Percentiles rank a stretch among this genome's conserved stretches.
These are phyloP conservation scores for Petromus typicus DNA, from an alignment of 2,113 vertebrate species.

Conservation along the genomic window DNA sequence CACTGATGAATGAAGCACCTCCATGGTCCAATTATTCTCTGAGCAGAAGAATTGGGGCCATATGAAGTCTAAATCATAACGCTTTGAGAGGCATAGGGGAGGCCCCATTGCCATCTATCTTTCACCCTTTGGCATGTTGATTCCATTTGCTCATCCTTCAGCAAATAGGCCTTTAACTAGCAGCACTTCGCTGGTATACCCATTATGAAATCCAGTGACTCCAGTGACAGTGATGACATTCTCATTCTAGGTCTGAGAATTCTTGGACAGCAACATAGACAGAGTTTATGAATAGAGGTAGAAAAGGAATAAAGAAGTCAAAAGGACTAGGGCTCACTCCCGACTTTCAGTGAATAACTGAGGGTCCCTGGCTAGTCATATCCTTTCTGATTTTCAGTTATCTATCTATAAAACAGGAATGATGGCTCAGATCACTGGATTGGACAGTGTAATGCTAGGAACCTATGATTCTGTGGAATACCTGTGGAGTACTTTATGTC, in stretches of 20 bases:
- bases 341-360: neutral
- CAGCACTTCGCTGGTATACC: neutral
- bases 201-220: neutral
- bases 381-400: neutral
- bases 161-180: neutral
- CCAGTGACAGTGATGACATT: neutral
- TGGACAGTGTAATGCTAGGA: neutral
- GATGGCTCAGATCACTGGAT: neutral
- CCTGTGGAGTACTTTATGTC: neutral
- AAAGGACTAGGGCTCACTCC: neutral
- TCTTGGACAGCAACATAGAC: neutral
- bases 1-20: neutral
- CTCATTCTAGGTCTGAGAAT: neutral
- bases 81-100: neutral
- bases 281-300: neutral
- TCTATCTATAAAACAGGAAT: neutral
- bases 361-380: neutral
- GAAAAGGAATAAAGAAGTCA: neutral
- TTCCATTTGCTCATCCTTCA: neutral
- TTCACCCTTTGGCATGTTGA: neutral
- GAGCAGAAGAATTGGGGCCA: neutral
- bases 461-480: neutral
- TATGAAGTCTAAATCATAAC: neutral
- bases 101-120: neutral
- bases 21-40: neutral